Conservation (phyloP, 2,113 vertebrate genomes). For the Myotis davidii region DNA sequence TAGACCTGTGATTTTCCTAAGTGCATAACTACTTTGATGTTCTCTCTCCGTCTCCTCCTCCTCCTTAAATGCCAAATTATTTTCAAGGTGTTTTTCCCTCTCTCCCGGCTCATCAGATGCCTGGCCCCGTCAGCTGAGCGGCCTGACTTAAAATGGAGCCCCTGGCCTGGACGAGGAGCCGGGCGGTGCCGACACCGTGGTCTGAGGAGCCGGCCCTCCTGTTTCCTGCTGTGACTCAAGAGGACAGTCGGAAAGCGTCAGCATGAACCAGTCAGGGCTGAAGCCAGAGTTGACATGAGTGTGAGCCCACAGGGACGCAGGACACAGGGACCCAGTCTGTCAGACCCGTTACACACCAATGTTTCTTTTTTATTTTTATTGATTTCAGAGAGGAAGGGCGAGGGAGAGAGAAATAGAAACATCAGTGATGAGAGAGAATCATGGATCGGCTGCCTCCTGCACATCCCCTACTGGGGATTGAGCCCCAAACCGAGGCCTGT, state of each 20-base stretch:
- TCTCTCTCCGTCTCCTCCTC: neutral
- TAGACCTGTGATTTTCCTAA: neutral
- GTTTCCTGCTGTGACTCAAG: neutral
- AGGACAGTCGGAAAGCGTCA: neutral
- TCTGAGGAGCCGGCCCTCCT: neutral
- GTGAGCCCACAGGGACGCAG: neutral
- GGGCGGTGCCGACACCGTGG: neutral
- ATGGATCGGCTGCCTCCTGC: too few relatives aligned
- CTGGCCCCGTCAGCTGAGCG: neutral
- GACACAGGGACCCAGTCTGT: neutral
- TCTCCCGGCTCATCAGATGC: neutral
- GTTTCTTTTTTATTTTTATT: too few relatives aligned
- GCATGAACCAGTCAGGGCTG: neutral
- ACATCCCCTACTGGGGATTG: too few relatives aligned
- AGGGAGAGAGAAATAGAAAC: too few relatives aligned
- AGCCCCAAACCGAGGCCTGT: too few relatives aligned
- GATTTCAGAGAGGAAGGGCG: too few relatives aligned
- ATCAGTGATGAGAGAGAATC: too few relatives aligned
- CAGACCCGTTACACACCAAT: neutral
- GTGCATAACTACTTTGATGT: neutral
- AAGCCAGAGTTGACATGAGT: neutral
- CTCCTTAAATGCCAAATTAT: conserved; percentile 22
- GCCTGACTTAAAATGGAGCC: neutral
- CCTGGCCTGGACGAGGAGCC: neutral
- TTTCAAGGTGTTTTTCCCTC: neutral